phyloP scores from a whole-genome alignment of 2,797 vertebrate species.

The Monodelphis domestica region DNA sequence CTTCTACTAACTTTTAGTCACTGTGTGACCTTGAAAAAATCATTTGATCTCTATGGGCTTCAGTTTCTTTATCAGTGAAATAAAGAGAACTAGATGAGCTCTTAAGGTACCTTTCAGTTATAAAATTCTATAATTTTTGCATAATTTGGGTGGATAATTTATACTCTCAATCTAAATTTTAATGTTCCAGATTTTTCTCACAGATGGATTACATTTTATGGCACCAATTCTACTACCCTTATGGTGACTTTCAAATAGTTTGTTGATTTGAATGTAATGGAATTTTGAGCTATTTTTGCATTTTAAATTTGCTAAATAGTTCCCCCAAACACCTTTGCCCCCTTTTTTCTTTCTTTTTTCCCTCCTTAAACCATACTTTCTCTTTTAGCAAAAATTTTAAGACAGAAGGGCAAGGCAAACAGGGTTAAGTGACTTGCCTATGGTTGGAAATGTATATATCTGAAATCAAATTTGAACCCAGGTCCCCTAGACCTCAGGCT shows the following conservation, averaged over 20 bases:
- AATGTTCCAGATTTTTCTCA: neutral
- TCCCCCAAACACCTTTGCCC: neutral
- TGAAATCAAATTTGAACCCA: too few relatives aligned
- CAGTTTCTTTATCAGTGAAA: neutral
- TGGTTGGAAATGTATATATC: too few relatives aligned
- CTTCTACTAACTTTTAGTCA: too few relatives aligned
- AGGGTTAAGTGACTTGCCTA: too few relatives aligned
- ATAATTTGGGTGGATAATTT: accelerated
- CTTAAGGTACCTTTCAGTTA: neutral
- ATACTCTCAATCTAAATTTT: neutral
- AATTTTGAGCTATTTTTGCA: slow-evolving; percentile 1
- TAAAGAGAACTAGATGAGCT: neutral
- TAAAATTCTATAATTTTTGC: neutral
- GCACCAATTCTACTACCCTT: neutral
- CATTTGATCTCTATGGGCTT: accelerated
- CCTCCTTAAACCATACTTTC: too few relatives aligned
- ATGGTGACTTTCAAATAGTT: slow-evolving; percentile 31
- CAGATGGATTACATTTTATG: neutral
- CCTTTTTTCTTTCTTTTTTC: neutral
- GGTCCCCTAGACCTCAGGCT: too few relatives aligned
- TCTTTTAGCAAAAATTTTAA: too few relatives aligned
- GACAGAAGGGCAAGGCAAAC: too few relatives aligned
- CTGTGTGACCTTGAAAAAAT: neutral
- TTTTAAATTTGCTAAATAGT: neutral
- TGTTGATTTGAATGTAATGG: neutral